Evolutionary conservation across 64 coral and sea anemone genomes (phyloP).

Genomic region (Catalaphyllia jardinei): DNA sequence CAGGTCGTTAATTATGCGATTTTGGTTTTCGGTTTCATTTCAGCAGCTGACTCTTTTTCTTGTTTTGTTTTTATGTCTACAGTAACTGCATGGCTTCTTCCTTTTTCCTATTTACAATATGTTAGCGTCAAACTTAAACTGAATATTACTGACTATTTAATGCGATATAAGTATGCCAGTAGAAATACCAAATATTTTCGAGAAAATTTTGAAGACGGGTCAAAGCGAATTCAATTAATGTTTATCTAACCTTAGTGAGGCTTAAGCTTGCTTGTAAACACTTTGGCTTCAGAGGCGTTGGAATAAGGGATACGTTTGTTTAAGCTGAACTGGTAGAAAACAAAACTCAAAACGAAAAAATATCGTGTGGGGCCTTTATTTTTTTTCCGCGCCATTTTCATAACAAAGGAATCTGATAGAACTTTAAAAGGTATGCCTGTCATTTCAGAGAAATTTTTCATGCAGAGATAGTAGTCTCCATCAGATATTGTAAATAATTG

Average conservation of each 20-base stretch:
- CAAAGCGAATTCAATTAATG: conserved; percentile 5
- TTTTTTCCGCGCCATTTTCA: neutral
- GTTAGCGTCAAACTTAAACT: too few relatives aligned
- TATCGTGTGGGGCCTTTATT: too few relatives aligned
- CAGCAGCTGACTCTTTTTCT: too few relatives aligned
- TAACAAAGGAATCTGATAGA: neutral
- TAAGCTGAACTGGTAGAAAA: neutral
- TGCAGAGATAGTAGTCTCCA: neutral
- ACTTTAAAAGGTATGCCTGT: neutral
- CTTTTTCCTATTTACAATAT: too few relatives aligned
- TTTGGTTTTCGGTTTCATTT: too few relatives aligned
- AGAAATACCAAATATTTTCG: too few relatives aligned
- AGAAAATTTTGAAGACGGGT: neutral
- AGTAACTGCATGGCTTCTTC: too few relatives aligned
- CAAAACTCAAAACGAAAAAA: neutral
- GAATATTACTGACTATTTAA: too few relatives aligned
- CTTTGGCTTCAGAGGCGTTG: neutral
- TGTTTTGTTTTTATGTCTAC: too few relatives aligned
- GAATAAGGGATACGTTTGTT: neutral
- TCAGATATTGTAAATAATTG: neutral
- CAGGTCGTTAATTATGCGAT: too few relatives aligned
- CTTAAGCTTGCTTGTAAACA: neutral
- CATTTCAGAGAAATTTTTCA: neutral
- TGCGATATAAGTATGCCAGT: too few relatives aligned
- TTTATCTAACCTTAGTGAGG: neutral